Base-by-base conservation (phyloP, 2,888 invertebrate genomes). In the Heliconius charithonia region DNA sequence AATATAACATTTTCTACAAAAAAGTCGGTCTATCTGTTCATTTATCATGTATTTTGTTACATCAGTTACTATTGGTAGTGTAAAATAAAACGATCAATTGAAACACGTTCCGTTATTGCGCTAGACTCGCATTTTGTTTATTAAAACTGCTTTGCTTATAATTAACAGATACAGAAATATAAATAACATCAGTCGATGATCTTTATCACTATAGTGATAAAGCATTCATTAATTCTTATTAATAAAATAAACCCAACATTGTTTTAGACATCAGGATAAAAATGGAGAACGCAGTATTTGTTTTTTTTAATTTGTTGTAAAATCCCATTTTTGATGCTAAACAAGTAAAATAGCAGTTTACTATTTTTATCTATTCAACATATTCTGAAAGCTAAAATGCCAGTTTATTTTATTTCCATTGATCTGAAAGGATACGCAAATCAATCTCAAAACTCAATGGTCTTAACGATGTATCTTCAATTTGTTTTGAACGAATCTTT, bases 351-450 rank as follows among this genome's bases (percentile, higher is more conserved):
- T 12, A 13, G 9, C 19, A n/a, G 32, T 25, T 29, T 12, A 16
- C 32, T 72, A 13, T 72, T 56, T 32, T 56, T 32, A 32, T 56
- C 56, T 4, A 27, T n/a, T 59, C 16, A 7, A 72, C 7, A 32
- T 59, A 25, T 29, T 71, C 12, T 71, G 51, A 56, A 71, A 71
- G 56, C 27, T 10, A n/a, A 56, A 71, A 51, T 22, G 2, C n/a
- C 56, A 25, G 37, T 74, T 74, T 63, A 45, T 63, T 63, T 59
- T 59, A 72, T 59, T 59, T 72, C 25, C 32, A 72, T 56, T 37
- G 66, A 63, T 76, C 25, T 45, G 12, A 62, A 70, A 32, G 76
- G 71, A 25, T 77, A 32, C 51, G 76, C 32, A 77, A 77, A 77
- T 77, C 70, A 77, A 77, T 71, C 69, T 63, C 37, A 37, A 37